phyloP scores from a whole-genome alignment of 2,888 invertebrate species.

The Cataglyphis livida region DNA sequence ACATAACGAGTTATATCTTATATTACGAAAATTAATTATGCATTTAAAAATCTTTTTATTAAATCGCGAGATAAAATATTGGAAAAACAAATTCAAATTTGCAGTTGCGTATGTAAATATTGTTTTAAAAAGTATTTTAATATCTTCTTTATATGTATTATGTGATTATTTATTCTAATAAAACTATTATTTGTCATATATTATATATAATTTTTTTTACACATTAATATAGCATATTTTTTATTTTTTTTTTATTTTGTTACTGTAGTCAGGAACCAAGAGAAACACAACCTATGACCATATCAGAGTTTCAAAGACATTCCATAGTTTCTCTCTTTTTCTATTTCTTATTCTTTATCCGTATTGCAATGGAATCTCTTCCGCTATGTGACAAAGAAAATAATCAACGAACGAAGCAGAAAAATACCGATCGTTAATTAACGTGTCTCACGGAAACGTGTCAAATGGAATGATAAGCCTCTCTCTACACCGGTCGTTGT shows the following conservation, averaged over 20 bases:
- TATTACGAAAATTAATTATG: not conserved
- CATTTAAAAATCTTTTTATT: not conserved
- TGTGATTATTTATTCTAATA: not conserved
- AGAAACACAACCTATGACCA: not conserved
- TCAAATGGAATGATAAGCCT: conserved; percentile 17
- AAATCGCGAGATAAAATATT: not conserved
- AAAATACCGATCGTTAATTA: conserved; percentile 17
- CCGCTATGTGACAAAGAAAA: not conserved
- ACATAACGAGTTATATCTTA: not conserved
- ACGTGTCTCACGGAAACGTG: not conserved
- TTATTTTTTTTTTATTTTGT: not conserved
- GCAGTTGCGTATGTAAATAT: not conserved
- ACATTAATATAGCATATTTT: not conserved
- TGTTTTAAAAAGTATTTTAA: not conserved
- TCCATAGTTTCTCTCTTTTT: not conserved
- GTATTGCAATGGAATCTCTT: not conserved
- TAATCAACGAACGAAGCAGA: not conserved
- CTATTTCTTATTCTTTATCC: not conserved
- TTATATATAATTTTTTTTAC: not conserved
- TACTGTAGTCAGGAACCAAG: not conserved
- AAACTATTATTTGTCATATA: not conserved
- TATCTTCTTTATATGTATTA: not conserved
- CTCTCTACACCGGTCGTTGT: conserved; percentile 18
- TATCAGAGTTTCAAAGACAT: not conserved
- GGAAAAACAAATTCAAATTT: not conserved